Base-by-base conservation (phyloP, 2,113 vertebrate species). In the Paramisgurnus dabryanus region DNA sequence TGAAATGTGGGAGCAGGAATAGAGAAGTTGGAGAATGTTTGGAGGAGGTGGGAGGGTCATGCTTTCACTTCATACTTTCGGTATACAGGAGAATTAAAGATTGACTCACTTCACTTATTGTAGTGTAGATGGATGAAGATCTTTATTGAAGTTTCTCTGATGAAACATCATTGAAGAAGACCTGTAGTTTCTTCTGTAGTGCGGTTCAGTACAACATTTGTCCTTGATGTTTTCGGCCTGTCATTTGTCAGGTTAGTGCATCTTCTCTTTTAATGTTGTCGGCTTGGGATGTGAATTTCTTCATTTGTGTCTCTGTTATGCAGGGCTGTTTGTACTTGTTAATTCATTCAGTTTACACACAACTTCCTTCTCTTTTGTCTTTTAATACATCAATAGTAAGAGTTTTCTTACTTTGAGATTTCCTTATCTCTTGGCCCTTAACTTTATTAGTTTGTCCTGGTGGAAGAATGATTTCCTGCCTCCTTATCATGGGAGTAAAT, bases 381-480 rank as follows among this genome's bases (percentile, higher is more conserved):
- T 49, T 11, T 49, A 10, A 49, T 10, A 49, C 47, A 7, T 49
- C 47, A 49, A 11, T 10, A 49, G 8, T 7, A 49, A 49, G 47
- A 49, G 11, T 34, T 34, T 34, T 34, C 27, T 34, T 34, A 1
- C 27, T 34, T 53, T 72, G 7, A 64, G 64, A n/a, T 50, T 43
- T 77, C 27, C 58, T 43, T 45, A 53, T 57, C 47, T 22, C 79
- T 63, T 18, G 61, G 79, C 39, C 47, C 58, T 41, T 72, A 12
- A 10, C 41, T 57, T 9, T 17, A 41, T 34, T 34, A 34, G 27
- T 34, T 40, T 76, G 64, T 76, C 58, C 68, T 60, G 63, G 78
- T 69, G 69, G 76, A 78, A 83, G 49, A 80, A 74, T 60, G 55
- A 73, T 70, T 85, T 87, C 76, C 79, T 73, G 34, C 5, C 78